Base-by-base conservation (phyloP, 2,888 invertebrate genomes). In the Polyommatus icarus region DNA sequence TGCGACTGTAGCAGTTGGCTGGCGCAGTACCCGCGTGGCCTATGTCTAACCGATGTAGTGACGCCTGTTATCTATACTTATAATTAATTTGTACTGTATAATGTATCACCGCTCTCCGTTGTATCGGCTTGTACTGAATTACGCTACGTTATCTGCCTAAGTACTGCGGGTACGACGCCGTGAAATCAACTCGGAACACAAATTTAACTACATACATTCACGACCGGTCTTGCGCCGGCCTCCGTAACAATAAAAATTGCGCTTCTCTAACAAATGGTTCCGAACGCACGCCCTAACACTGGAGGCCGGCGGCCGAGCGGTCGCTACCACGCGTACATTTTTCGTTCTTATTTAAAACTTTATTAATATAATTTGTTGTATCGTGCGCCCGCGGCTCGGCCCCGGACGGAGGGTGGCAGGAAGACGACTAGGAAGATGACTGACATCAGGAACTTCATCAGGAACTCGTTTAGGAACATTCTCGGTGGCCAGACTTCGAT, bases 351-450 rank as follows among this genome's bases (percentile, higher is more conserved):
- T 91, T 90, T 93, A 92, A 93, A 93, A 93, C 91, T 85, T 93
- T 93, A 93, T 91, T 91, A 90, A 93, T 93, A 94, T 93, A 93
- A 93, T 94, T 93, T 94, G 93, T 93, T 93, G 93, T 94, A 89
- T 86, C 82, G 91, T 88, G 91, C 91, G 90, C 82, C 81, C 82
- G 76, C 82, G 85, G 82, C 83, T 85, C 92, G 88, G 88, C 89
- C 89, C 85, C 84, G 84, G 79, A 78, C 79, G 79, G 82, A 79
- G 80, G 79, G 89, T 89, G 84, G 85, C 84, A 85, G 93, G 93
- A 93, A 94, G 93, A 93, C 93, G 85, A 82, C 36, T 83, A 86
- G 92, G 92, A 93, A 93, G 92, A 83, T 88, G 85, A 82, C 77
- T 79, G 78, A 79, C 76, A 78, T 77, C 78, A 80, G 80, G 79